Base-by-base conservation (phyloP, 1,140 invertebrate genomes). In the Agrypnia vestita region DNA sequence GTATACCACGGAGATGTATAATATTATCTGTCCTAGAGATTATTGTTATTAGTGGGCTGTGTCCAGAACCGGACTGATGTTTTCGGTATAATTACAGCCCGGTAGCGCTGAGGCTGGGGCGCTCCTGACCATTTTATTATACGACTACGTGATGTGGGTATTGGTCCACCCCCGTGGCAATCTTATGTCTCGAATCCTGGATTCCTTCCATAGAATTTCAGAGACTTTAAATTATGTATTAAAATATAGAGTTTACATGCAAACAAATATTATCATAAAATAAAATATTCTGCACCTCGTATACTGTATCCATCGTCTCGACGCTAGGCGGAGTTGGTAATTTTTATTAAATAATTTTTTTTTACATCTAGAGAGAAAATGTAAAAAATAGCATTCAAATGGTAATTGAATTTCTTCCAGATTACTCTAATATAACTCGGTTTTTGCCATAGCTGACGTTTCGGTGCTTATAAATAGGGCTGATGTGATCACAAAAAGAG, bases 101-200 rank as follows among this genome's bases (percentile, higher is more conserved):
- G 67, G 67, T 71, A 71, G 64, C 64, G 25, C 49, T 67, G 76
- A 49, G 47, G 56, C 53, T 19, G 13, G 17, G 73, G 35, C 55
- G 51, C 64, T 59, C 47, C 76, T 62, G 61, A 59, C 62, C 82
- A 77, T 81, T 83, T 83, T 83, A 83, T 83, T 83, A 83, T 73
- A 55, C 47, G 59, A 61, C 53, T 83, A 83, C 82, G 82, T 83
- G 82, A 83, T 83, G 82, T 83, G 79, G 82, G 77, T 83, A 79
- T 81, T 77, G 62, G 75, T 71, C 43, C 64, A 17, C 61, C 74
- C 75, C 62, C 46, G 59, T 67, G 79, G 73, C 51, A 59, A 49
- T 43, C 51, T 77, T 49, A 59, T 74, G 62, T 55, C 4, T 51
- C 51, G 44, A 55, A 25, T 55, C 51, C 72, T 71, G 47, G n/a